Evolutionary conservation across 2,113 vertebrate genomes (phyloP), one percentile per base, ranked within the genome.

Genomic region (Forbesichthys agassizii): DNA sequence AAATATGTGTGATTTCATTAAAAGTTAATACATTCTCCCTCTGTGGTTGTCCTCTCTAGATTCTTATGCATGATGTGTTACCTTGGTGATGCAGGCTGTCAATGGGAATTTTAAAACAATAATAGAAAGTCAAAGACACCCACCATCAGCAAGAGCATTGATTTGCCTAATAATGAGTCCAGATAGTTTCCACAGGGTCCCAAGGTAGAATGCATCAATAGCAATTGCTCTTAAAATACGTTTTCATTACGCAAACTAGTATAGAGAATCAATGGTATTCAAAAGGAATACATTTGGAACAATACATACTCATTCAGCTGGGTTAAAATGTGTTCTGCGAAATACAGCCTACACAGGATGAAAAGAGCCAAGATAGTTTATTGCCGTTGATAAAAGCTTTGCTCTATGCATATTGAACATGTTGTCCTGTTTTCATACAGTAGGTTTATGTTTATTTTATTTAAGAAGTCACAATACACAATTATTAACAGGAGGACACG

Each of bases 131-230:
- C 75, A 79, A 80, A 82, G 73, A 77, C 77, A 80, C 73, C 71
- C 80, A 84, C 64, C 74, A 88, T 75, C 73, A 74, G 71, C 18
- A 60, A 63, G 56, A 18, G 59, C 64, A 83, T 85, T 80, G 84
- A 89, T 88, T 64, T 66, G 76, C 74, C 73, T 77, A 62, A 82
- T 87, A 87, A 84, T 87, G 79, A 84, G 73, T 63, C 66, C 74
- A 67, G 75, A 75, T 69, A 75, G 55, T 81, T 72, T 77, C 53
- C 68, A 70, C 18, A n/a, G 66, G 51, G 61, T 72, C 79, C 63
- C 68, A 47, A 69, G 82, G 64, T 74, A 61, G 27, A 61, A 66
- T 18, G 47, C 42, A 71, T 84, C 79, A 71, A 88, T 86, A 78
- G 52, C 57, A 7, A 51, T 20, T 64, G 64, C 69, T 69, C 80